Evolutionary conservation across 2,888 invertebrate species (phyloP).

Genomic region (Ethmia dodecea): DNA sequence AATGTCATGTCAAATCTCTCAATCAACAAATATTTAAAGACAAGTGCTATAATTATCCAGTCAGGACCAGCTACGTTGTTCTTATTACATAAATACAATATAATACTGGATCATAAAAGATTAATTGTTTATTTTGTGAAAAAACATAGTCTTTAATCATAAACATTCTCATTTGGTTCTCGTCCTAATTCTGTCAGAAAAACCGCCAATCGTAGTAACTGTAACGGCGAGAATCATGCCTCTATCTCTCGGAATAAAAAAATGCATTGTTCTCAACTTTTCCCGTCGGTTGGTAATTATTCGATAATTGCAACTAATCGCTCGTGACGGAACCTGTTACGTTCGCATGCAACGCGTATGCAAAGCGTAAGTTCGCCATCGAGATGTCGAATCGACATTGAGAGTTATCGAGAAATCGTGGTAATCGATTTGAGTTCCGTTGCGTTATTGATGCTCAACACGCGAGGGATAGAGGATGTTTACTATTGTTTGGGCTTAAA

Average conservation of each 20-base stretch:
- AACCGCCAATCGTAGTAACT: background rate
- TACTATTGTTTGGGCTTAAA: background rate
- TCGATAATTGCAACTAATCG: conserved; percentile 57
- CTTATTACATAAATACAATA: too few species aligned
- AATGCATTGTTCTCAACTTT: conserved; percentile 42
- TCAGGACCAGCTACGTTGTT: too few species aligned
- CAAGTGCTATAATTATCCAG: too few species aligned
- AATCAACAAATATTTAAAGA: too few species aligned
- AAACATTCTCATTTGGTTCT: too few species aligned
- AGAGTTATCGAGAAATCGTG: conserved; percentile 6
- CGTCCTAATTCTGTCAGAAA: background rate
- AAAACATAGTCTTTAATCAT: too few species aligned
- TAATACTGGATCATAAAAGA: too few species aligned
- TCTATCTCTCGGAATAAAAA: conserved; percentile 28
- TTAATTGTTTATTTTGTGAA: too few species aligned
- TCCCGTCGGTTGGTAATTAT: conserved; percentile 48
- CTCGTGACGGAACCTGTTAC: conserved; percentile 43
- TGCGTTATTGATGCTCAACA: background rate
- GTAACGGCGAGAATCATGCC: conserved; percentile 9
- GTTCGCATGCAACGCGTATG: conserved; percentile 30
- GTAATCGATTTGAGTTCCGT: conserved; percentile 1
- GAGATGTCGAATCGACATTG: conserved; percentile 7
- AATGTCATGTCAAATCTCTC: too few species aligned
- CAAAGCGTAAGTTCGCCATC: conserved; percentile 11
- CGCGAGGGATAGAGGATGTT: background rate